Base-by-base conservation (phyloP, 2,888 invertebrate genomes). In the Drosophila bunnanda region DNA sequence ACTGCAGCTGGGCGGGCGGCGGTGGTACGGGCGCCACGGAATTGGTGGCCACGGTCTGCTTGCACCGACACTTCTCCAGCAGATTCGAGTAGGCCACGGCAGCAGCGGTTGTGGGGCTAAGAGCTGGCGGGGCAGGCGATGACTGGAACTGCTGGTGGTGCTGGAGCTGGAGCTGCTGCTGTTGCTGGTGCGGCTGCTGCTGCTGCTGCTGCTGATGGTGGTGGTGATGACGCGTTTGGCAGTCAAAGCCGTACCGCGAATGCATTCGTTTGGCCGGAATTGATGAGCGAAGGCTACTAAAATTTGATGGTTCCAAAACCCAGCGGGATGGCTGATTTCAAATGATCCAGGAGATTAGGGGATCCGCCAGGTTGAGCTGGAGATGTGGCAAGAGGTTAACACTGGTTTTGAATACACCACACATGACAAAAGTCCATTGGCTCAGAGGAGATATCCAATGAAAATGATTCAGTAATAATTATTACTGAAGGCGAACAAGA, bases 1-100 rank as follows among this genome's bases (percentile, higher is more conserved):
- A 55, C 41, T 90, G 90, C 69, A 90, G 78, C 68, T 83, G 83
- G 56, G 83, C 70, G 60, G 83, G 78, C 30, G 82, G 82, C 54
- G 88, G 83, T 46, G 82, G 72, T 32, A 15, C 58, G 7, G 87
- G 75, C 36, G 79, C 50, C 50, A 50, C 77, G 62, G 79, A 46
- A 56, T 65, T 66, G 46, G 53, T 28, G 55, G 79, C 28, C 25
- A 66, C 66, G 39, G 79, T 77, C 52, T 78, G 75, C 60, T 86
- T 91, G 59, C 91, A 91, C 61, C 91, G 89, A 60, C 90, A 91
- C 89, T 91, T 91, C 65, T 91, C 91, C 68, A 90, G 43, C 0
- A 89, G 81, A 73, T 84, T 82, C 17, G 79, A 68, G 60, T 88
- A 89, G 61, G 80, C 71, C 39, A 66, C 67, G 50, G 80, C 66